Conservation (phyloP, 1,140 invertebrate species). For the Camponotus vicinus region DNA sequence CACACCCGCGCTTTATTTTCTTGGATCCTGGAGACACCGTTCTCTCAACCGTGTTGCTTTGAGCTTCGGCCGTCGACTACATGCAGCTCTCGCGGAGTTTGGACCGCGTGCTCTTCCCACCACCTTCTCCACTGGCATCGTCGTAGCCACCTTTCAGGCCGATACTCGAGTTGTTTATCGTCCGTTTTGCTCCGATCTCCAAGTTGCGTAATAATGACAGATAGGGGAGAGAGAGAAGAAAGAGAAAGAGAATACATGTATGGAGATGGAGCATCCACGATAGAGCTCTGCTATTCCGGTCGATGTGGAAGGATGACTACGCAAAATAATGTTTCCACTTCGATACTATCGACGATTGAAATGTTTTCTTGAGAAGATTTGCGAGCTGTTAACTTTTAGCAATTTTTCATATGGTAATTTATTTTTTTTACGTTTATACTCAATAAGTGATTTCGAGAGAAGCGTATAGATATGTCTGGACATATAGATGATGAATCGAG, state of each 20-base stretch:
- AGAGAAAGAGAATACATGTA: background rate
- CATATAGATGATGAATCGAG: background rate
- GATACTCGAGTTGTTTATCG: conserved; percentile 38
- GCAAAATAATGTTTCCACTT: background rate
- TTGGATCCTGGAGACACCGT: conserved; percentile 74
- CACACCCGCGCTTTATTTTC: background rate
- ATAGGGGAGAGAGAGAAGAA: conserved; percentile 33
- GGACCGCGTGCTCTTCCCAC: conserved; percentile 77
- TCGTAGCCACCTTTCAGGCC: conserved; percentile 41
- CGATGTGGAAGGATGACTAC: background rate
- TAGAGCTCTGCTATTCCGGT: background rate
- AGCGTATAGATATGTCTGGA: background rate
- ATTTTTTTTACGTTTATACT: background rate
- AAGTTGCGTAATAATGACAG: conserved; percentile 59
- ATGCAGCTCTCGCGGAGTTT: conserved; percentile 75
- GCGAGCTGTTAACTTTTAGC: background rate
- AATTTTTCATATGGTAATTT: background rate
- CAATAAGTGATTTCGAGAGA: background rate
- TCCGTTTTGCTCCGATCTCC: conserved; percentile 4
- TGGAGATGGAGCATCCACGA: conserved; percentile 5
- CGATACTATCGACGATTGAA: background rate
- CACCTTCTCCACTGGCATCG: conserved; percentile 61
- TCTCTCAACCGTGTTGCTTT: conserved; percentile 71
- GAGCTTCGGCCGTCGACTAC: conserved; percentile 69
- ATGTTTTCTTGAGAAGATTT: background rate